These are phyloP conservation scores for Harpalus rubripes DNA, from an alignment of 2,888 invertebrate species.

Conservation along the genomic window DNA sequence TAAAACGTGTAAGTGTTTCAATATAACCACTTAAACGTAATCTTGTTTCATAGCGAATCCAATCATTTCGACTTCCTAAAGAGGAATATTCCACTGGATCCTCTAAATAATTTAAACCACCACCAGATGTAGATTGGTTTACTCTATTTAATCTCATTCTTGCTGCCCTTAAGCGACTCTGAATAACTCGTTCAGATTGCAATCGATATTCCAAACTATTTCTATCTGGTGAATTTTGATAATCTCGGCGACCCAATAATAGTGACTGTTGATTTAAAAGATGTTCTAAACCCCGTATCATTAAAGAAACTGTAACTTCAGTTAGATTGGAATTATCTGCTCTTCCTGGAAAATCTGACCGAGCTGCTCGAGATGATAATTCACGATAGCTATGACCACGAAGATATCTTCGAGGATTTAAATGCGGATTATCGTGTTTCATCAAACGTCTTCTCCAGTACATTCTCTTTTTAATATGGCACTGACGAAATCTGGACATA, in stretches of 20 bases:
- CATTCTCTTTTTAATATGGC: constrained; percentile 64
- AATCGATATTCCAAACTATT: constrained; percentile 59
- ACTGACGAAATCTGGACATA: constrained; percentile 56
- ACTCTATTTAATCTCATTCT: constrained; percentile 73
- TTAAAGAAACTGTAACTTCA: constrained; percentile 60
- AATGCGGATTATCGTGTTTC: constrained; percentile 62
- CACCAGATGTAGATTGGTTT: constrained; percentile 67
- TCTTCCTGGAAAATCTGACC: constrained; percentile 49
- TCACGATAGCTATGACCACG: constrained; percentile 52
- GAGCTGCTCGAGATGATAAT: constrained; percentile 38
- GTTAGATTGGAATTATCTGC: constrained; percentile 48
- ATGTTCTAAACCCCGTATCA: constrained; percentile 61
- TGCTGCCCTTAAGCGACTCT: constrained; percentile 56
- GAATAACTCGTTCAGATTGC: constrained; percentile 62
- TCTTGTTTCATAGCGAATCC: constrained; percentile 74
- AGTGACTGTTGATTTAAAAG: constrained; percentile 57
- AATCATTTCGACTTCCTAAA: constrained; percentile 74
- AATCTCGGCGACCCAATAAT: constrained; percentile 59
- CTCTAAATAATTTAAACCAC: constrained; percentile 65
- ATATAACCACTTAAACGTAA: constrained; percentile 77
- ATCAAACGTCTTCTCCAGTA: constrained; percentile 63
- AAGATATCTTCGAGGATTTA: constrained; percentile 56
- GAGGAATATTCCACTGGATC: constrained; percentile 68
- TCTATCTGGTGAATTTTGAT: constrained; percentile 57
- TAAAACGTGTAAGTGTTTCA: constrained; percentile 77